Evolutionary conservation across 64 coral and sea anemone species (phyloP).

Genomic region (Montipora sp.): DNA sequence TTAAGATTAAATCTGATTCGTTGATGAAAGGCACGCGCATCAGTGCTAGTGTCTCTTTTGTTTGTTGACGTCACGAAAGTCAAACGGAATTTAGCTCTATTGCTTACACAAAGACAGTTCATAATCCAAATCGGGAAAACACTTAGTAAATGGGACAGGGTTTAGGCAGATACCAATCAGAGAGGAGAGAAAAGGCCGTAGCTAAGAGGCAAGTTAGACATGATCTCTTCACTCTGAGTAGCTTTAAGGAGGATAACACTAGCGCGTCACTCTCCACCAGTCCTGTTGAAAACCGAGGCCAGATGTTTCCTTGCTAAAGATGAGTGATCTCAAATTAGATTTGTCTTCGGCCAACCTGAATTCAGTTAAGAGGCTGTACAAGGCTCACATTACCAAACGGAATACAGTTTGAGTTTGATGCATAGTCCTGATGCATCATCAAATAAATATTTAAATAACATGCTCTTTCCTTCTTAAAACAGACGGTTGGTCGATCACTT

Average conservation of each 20-base stretch:
- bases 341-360: no score
- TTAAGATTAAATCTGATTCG: neutral
- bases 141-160: constrained; percentile 1
- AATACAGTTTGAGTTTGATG: no score
- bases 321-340: no score
- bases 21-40: neutral
- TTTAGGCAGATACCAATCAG: neutral
- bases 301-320: no score
- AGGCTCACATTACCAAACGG: no score
- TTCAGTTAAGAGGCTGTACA: no score
- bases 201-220: neutral
- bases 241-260: no score
- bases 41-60: neutral
- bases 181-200: neutral
- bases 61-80: neutral
- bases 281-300: no score
- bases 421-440: no score
- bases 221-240: no score
- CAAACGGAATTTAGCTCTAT: neutral
- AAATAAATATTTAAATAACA: neutral
- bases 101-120: no score
- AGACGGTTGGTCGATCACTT: neutral
- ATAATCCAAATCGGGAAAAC: neutral
- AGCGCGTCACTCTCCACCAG: no score
- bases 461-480: neutral